Conservation (phyloP, 2,888 invertebrate species). For the Cylloceria caligata region DNA sequence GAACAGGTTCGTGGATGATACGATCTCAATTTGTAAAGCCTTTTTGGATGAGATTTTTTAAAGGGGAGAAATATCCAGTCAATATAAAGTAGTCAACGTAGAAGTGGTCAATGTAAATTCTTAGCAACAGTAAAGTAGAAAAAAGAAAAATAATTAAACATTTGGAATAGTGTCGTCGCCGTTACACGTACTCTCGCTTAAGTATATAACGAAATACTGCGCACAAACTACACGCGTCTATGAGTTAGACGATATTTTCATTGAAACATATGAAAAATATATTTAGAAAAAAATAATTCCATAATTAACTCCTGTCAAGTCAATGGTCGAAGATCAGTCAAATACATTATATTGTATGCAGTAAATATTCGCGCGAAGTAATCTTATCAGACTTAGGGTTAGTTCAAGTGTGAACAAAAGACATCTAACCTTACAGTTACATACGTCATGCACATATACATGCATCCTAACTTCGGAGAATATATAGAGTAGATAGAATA, state of each 20-base stretch:
- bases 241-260: conserved; percentile 62
- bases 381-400: conserved; percentile 28
- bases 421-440: conserved; percentile 30
- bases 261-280: conserved; percentile 65
- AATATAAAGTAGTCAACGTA: conserved; percentile 74
- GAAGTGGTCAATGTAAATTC: conserved; percentile 54
- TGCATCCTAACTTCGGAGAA: conserved; percentile 38
- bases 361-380: conserved; percentile 49
- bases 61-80: conserved; percentile 67
- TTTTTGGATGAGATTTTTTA: conserved; percentile 67
- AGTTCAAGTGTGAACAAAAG: conserved; percentile 21
- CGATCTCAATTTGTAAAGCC: conserved; percentile 62
- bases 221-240: conserved; percentile 76
- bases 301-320: conserved; percentile 83
- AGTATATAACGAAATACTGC: conserved; percentile 72
- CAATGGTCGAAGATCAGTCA: conserved; percentile 80
- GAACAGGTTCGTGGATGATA: conserved; percentile 14
- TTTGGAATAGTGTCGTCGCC: conserved; percentile 37
- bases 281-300: conserved; percentile 71
- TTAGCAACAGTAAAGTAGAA: conserved; percentile 30
- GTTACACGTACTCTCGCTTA: conserved; percentile 61
- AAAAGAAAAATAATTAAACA: conserved; percentile 26
- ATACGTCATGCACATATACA: conserved; percentile 47
- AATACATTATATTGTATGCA: conserved; percentile 65
- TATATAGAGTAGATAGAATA: conserved; percentile 15